Percentiles rank a stretch among this genome's conserved stretches.
Conservation (phyloP, 1,140 invertebrate genomes). For the Brevipalpus yothersi region DNA sequence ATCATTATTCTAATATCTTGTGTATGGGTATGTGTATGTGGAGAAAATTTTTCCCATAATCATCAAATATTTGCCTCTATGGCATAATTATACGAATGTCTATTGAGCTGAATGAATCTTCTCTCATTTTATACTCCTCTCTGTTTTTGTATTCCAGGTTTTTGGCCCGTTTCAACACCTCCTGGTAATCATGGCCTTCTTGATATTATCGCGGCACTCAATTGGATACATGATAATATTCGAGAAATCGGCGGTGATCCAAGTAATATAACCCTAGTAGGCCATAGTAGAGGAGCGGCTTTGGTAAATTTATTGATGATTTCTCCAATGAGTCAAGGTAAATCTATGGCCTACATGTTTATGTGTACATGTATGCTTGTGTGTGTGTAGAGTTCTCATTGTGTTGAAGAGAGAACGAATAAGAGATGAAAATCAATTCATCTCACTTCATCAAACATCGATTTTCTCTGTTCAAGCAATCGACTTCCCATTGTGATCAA, state of each 20-base stretch:
- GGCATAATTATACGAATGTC: no score
- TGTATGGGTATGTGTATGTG: no score
- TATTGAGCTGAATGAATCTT: no score
- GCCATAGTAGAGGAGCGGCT: conserved; percentile 79
- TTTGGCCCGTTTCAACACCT: neutral
- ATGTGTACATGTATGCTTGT: neutral
- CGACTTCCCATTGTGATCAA: no score
- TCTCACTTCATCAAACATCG: no score
- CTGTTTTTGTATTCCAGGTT: no score
- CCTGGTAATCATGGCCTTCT: conserved; percentile 67
- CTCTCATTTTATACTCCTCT: no score
- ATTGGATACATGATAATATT: conserved; percentile 85
- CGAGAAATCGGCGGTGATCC: conserved; percentile 71
- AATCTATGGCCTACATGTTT: conserved; percentile 21
- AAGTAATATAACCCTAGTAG: conserved; percentile 68
- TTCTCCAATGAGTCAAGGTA: conserved; percentile 72
- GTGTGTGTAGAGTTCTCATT: neutral
- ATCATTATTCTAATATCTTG: no score
- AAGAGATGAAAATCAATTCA: no score
- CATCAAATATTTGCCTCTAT: no score
- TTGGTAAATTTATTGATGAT: conserved; percentile 82
- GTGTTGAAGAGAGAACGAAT: neutral
- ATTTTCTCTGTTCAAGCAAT: no score
- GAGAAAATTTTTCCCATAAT: no score
- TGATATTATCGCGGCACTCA: conserved; percentile 77